Percentiles rank a stretch among this genome's conserved stretches.
Conservation (phyloP, 2,113 vertebrate species). For the Hippocampus guttulatus region DNA sequence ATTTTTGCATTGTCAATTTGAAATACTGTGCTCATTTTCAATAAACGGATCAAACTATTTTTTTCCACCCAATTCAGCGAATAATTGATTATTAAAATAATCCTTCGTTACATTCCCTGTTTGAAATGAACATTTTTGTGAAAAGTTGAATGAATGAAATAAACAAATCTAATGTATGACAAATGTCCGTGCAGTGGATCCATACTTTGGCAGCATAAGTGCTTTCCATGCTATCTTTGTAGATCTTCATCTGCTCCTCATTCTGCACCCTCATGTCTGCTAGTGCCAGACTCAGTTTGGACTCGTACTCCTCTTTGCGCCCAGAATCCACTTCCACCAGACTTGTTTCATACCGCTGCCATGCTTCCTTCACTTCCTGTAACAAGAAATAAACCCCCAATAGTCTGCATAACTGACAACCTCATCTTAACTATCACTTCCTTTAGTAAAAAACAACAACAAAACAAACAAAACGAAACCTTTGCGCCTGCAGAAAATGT, state of each 20-base stretch:
- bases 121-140: background rate
- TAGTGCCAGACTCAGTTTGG: constrained; percentile 80
- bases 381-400: background rate
- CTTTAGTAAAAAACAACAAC: too few species aligned
- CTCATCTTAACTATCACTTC: background rate
- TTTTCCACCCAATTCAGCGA: too few species aligned
- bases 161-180: too few species aligned
- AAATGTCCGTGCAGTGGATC: background rate
- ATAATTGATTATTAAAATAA: too few species aligned
- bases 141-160: background rate
- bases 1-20: too few species aligned
- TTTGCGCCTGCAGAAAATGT: too few species aligned
- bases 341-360: constrained; percentile 72
- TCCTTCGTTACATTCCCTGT: background rate
- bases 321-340: constrained; percentile 83
- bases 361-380: constrained; percentile 84
- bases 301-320: constrained; percentile 77
- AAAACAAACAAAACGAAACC: too few species aligned
- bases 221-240: constrained; percentile 81
- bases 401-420: background rate
- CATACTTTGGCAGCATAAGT: constrained; percentile 79
- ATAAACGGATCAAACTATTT: too few species aligned
- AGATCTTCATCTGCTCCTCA: constrained; percentile 77
- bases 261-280: constrained; percentile 82
- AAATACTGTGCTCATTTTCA: too few species aligned